phyloP scores from a whole-genome alignment of 2,797 vertebrate species.

The Molossus molossus region DNA sequence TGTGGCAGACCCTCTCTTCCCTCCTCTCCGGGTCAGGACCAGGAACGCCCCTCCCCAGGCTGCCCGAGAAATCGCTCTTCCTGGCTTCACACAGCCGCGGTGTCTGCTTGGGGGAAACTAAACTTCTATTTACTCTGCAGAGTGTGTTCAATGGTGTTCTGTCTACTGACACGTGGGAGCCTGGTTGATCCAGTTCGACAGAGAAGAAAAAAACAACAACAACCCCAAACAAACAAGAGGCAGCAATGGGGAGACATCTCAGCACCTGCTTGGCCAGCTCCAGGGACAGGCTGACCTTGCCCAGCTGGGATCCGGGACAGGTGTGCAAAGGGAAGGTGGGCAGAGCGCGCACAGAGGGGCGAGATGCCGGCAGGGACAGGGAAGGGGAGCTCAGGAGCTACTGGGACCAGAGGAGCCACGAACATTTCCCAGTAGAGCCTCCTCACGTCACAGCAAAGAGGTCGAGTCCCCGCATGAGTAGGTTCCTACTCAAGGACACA shows the following conservation, averaged over 20 bases:
- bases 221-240: neutral
- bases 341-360: neutral
- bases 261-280: neutral
- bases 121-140: slow-evolving; percentile 41
- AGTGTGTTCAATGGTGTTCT: neutral
- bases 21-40: neutral
- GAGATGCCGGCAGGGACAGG: rapidly evolving
- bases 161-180: neutral
- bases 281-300: neutral
- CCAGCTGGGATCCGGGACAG: neutral
- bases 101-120: slow-evolving; percentile 43
- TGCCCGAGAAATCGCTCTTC: neutral
- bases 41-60: neutral
- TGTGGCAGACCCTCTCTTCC: neutral
- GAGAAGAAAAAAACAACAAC: neutral
- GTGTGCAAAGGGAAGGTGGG: neutral
- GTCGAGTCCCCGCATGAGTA: neutral
- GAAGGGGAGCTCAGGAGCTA: too few relatives aligned
- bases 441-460: neutral
- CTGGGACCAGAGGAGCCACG: neutral
- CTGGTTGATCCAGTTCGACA: neutral
- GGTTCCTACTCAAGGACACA: too few relatives aligned
- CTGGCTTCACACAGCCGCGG: neutral
- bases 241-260: neutral
- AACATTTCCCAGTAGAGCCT: neutral